These are phyloP conservation scores for Malurus cyaneus DNA, from an alignment of 2,113 vertebrate genomes.

Conservation along the genomic window DNA sequence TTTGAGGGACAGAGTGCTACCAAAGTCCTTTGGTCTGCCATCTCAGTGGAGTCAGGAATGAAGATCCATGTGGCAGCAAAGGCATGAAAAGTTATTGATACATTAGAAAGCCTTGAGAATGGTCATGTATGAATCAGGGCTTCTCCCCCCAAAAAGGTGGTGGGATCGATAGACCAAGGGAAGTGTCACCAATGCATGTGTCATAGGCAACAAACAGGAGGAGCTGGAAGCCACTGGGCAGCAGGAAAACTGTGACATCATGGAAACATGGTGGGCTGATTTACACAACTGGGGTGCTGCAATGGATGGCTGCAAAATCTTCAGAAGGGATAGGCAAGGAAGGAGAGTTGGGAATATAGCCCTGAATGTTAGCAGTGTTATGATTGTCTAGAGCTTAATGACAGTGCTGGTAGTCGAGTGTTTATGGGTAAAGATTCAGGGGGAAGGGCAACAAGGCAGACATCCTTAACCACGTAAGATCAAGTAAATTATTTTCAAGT, in stretches of 20 bases:
- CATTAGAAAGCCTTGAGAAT: neutral
- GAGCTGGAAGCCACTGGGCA: neutral
- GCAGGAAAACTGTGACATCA: neutral
- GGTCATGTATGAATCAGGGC: neutral
- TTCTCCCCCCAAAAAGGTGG: rapidly evolving
- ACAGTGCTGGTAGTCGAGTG: rapidly evolving
- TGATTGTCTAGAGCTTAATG: neutral
- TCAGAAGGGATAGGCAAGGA: neutral
- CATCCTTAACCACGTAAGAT: neutral
- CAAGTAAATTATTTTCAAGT: neutral
- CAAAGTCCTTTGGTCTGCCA: neutral
- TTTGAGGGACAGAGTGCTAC: neutral
- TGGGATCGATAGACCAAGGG: neutral
- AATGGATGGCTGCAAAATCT: neutral
- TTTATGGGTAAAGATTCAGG: neutral
- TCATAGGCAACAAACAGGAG: neutral
- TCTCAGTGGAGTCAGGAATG: too few relatives aligned
- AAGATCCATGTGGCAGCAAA: neutral
- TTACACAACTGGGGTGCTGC: neutral
- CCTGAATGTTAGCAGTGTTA: neutral
- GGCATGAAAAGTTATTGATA: neutral
- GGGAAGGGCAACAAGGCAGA: neutral
- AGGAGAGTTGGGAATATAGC: neutral
- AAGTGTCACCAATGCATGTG: neutral
- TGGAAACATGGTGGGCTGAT: neutral